These are phyloP conservation scores for Leptopterna dolabrata DNA, from an alignment of 2,888 invertebrate genomes.

Conservation along the genomic window DNA sequence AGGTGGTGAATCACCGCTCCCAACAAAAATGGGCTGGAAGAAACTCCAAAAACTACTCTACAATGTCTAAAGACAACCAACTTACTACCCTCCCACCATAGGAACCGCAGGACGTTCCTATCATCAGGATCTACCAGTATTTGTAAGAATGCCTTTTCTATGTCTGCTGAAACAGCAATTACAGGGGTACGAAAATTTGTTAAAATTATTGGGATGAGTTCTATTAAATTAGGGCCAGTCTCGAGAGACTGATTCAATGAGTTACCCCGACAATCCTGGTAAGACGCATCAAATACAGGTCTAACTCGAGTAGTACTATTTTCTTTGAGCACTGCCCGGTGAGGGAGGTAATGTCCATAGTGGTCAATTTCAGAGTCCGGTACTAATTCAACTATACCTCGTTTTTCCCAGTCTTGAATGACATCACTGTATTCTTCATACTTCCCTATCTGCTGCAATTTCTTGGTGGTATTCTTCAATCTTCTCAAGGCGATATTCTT, in stretches of 20 bases:
- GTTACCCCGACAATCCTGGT: not conserved
- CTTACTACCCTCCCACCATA: conserved; percentile 42
- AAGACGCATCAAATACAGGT: not conserved
- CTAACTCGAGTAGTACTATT: not conserved
- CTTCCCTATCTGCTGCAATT: not conserved
- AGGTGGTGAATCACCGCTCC: not conserved
- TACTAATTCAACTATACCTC: not conserved
- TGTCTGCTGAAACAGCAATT: conserved; percentile 60
- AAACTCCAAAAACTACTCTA: no score
- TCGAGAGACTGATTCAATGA: conserved; percentile 62
- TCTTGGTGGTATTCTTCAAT: not conserved
- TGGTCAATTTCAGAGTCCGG: not conserved
- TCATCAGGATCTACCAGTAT: conserved; percentile 47
- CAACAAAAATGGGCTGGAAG: no score
- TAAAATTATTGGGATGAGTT: conserved; percentile 59
- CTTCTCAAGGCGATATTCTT: not conserved
- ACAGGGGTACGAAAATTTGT: conserved; percentile 59
- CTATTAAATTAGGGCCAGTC: conserved; percentile 61
- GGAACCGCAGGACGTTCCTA: conserved; percentile 27
- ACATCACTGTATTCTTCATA: not conserved
- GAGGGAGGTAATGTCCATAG: not conserved
- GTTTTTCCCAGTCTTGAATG: not conserved
- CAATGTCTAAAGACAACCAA: conserved; percentile 23
- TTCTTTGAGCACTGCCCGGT: conserved; percentile 4
- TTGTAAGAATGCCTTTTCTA: conserved; percentile 61